A percentile compares a stretch with the other conserved stretches of the same genome.
These are phyloP conservation scores for Drosophila sp. DNA, from an alignment of 1,140 invertebrate genomes.

Conservation along the genomic window DNA sequence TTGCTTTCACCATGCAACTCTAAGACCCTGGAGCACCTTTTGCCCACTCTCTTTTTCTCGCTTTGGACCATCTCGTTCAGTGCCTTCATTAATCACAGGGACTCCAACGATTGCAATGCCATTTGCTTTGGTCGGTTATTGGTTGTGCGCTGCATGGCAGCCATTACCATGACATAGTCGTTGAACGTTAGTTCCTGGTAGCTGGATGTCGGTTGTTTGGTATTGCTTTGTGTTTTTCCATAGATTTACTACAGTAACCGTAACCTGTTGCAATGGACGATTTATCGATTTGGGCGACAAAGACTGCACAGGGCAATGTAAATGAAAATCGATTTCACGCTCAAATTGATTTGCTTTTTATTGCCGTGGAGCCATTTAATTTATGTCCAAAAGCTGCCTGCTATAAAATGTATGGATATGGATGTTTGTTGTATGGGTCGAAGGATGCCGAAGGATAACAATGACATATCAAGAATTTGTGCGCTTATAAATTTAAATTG, in stretches of 20 bases:
- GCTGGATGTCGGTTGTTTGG: conserved; percentile 50
- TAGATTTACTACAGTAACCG: conserved; percentile 21
- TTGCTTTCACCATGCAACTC: conserved; percentile 23
- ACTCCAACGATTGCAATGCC: conserved; percentile 50
- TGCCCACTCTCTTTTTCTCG: conserved; percentile 1
- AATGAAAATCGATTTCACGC: conserved; percentile 77
- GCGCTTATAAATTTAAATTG: conserved; percentile 77
- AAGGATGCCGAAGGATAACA: conserved; percentile 47
- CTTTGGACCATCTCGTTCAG: conserved; percentile 9
- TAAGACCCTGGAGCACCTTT: conserved; percentile 15
- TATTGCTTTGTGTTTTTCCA: conserved; percentile 13
- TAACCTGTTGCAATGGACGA: conserved; percentile 66
- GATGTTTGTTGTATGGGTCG: not conserved
- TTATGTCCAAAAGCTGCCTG: conserved; percentile 62
- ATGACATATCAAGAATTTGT: conserved; percentile 64
- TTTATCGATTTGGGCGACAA: conserved; percentile 58
- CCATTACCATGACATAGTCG: conserved; percentile 52
- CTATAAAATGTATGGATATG: conserved; percentile 24
- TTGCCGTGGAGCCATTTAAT: conserved; percentile 68
- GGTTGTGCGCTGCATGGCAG: conserved; percentile 44
- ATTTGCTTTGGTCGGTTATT: conserved; percentile 29
- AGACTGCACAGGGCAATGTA: conserved; percentile 11
- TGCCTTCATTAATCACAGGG: conserved; percentile 58
- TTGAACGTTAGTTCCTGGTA: conserved; percentile 58
- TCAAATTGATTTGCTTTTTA: conserved; percentile 78